phyloP scores from a whole-genome alignment of 2,797 vertebrate genomes.

The Oryzias sinensis region DNA sequence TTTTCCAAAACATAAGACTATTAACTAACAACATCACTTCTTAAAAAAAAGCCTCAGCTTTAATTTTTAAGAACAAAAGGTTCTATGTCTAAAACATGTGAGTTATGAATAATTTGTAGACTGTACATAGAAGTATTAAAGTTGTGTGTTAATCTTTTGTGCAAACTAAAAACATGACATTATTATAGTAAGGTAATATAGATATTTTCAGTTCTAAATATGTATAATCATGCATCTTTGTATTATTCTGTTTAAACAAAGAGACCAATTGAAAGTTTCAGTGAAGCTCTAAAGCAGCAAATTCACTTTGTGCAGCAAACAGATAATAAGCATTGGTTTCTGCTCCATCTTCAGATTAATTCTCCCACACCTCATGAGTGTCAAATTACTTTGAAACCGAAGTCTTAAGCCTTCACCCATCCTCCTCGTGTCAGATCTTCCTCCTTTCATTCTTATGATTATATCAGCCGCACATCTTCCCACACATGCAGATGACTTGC shows the following conservation, averaged over 20 bases:
- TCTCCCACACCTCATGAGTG: slow-evolving; percentile 28
- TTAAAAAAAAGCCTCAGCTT: too few relatives aligned
- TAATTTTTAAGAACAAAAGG: too few relatives aligned
- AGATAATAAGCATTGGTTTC: slow-evolving; percentile 20
- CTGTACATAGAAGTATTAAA: too few relatives aligned
- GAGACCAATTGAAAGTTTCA: neutral
- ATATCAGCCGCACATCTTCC: slow-evolving; percentile 49
- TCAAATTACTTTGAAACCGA: slow-evolving; percentile 50
- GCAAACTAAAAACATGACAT: too few relatives aligned
- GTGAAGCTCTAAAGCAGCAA: slow-evolving; percentile 16
- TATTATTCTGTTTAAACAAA: slow-evolving; percentile 4
- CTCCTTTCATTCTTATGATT: slow-evolving; percentile 36
- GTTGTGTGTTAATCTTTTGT: too few relatives aligned
- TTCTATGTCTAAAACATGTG: too few relatives aligned
- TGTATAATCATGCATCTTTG: too few relatives aligned
- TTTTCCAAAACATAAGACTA: too few relatives aligned
- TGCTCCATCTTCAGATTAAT: slow-evolving; percentile 24
- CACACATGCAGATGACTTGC: slow-evolving; percentile 61
- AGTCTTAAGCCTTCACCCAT: slow-evolving; percentile 36
- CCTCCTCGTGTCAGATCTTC: slow-evolving; percentile 32
- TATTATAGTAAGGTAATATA: too few relatives aligned
- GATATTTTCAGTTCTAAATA: too few relatives aligned
- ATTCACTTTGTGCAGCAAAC: slow-evolving; percentile 5
- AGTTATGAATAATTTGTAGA: too few relatives aligned
- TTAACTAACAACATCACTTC: too few relatives aligned